Conservation (phyloP, 2,888 invertebrate genomes). For the Ochropleura leucogaster region DNA sequence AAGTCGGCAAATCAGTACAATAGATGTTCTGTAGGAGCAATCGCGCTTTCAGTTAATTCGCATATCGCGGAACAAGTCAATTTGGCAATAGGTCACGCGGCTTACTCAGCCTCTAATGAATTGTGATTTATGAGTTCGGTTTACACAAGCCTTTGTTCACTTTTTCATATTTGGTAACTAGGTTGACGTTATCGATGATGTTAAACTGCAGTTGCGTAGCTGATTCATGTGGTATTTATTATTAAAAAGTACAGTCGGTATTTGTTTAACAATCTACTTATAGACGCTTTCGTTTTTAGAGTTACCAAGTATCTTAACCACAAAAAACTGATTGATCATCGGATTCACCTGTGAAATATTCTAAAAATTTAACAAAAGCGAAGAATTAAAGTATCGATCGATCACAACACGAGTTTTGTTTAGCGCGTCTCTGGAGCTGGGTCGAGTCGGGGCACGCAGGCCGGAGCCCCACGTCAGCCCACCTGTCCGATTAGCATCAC, state of each 20-base stretch:
- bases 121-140: constrained; percentile 80
- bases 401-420: constrained; percentile 79
- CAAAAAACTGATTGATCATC: constrained; percentile 64
- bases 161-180: constrained; percentile 75
- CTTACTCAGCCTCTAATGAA: constrained; percentile 79
- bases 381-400: constrained; percentile 79
- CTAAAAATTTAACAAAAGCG: constrained; percentile 69
- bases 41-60: constrained; percentile 56
- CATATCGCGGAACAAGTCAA: constrained; percentile 66
- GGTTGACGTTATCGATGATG: constrained; percentile 67
- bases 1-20: constrained; percentile 61
- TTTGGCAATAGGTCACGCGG: constrained; percentile 79
- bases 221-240: constrained; percentile 40
- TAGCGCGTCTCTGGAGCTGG: constrained; percentile 69
- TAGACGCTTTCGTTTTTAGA: constrained; percentile 8
- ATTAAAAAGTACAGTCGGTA: constrained; percentile 2
- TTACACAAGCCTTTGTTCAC: constrained; percentile 73
- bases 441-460: constrained; percentile 66
- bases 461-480: constrained; percentile 80
- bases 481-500: constrained; percentile 90
- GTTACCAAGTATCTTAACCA: constrained; percentile 15
- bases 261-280: constrained; percentile 1
- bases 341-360: constrained; percentile 64
- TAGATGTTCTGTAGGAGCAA: constrained; percentile 58
- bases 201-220: constrained; percentile 45